These are phyloP conservation scores for Drosophila watanabei DNA, from an alignment of 1,140 invertebrate genomes.

Conservation along the genomic window DNA sequence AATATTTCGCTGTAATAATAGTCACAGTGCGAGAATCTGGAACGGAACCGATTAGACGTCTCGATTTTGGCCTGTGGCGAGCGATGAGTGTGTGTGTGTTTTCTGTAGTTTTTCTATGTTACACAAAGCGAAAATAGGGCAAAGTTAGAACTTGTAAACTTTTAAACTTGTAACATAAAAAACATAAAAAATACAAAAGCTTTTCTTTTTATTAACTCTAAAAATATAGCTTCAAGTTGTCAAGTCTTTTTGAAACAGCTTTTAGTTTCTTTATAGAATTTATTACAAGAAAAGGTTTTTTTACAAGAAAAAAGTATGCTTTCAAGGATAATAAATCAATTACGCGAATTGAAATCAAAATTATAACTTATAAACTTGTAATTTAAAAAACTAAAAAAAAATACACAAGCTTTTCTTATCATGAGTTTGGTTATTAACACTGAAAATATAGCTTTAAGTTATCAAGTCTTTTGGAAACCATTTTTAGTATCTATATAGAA, in stretches of 20 bases:
- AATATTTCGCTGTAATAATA: slow-evolving; percentile 41
- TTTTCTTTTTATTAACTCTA: background rate
- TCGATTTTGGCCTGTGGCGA: slow-evolving; percentile 30
- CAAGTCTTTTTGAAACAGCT: background rate
- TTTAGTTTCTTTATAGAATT: background rate
- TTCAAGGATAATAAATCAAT: too few relatives aligned
- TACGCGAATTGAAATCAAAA: too few relatives aligned
- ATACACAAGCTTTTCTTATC: background rate
- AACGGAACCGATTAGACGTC: slow-evolving; percentile 48
- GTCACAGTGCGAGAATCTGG: slow-evolving; percentile 48
- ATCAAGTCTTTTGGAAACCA: background rate
- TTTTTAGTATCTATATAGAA: background rate
- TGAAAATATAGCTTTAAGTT: background rate
- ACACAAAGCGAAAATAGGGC: background rate
- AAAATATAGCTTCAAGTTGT: background rate
- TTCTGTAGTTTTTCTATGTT: background rate
- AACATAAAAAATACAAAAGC: background rate
- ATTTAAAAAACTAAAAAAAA: too few relatives aligned
- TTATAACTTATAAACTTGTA: too few relatives aligned
- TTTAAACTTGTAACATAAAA: background rate
- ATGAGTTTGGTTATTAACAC: background rate
- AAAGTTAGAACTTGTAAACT: background rate
- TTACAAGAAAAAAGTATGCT: background rate
- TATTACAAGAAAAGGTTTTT: too few relatives aligned
- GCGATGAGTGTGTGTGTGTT: slow-evolving; percentile 31